These are phyloP conservation scores for Neoniphon sammara DNA, from an alignment of 2,797 vertebrate genomes.

Conservation along the genomic window DNA sequence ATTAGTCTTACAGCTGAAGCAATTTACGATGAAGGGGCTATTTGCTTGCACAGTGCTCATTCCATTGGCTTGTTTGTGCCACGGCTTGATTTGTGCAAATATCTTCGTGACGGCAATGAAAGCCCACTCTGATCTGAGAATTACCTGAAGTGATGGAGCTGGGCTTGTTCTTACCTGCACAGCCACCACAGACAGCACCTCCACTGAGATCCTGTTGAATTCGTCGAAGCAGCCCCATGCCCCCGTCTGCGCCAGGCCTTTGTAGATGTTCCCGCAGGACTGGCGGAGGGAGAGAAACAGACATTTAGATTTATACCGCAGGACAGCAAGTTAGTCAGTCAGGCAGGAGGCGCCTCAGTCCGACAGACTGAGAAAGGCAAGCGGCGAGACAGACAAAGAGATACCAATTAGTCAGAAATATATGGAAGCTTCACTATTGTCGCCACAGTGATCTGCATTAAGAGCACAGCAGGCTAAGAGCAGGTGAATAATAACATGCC, in stretches of 20 bases:
- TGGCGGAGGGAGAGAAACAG: conserved; percentile 70
- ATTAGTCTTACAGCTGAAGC: conserved; percentile 48
- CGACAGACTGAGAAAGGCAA: not conserved
- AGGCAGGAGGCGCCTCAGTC: not conserved
- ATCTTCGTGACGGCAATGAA: not conserved
- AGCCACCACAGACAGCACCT: conserved; percentile 96
- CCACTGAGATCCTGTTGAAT: conserved; percentile 97
- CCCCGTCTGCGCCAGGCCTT: conserved; percentile 95
- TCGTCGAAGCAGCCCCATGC: conserved; percentile 99
- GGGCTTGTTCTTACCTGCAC: conserved; percentile 88
- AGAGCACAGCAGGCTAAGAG: conserved; percentile 24
- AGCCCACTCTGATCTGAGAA: conserved; percentile 3
- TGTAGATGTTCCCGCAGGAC: conserved; percentile 99
- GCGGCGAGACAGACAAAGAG: conserved; percentile 10
- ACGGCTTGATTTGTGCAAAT: too few species aligned
- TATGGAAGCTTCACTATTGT: conserved; percentile 2
- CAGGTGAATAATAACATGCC: conserved; percentile 28
- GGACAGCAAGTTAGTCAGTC: conserved; percentile 1
- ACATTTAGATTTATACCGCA: conserved; percentile 21
- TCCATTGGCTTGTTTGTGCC: too few species aligned
- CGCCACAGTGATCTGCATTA: not conserved
- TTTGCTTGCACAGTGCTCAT: conserved; percentile 31
- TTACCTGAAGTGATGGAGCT: not conserved
- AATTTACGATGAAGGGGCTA: conserved; percentile 43
- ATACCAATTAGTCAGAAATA: conserved; percentile 33